A percentile compares a stretch with the other conserved stretches of the same genome.
Evolutionary conservation across 2,888 invertebrate species (phyloP).

Genomic region (Apeira syringaria): DNA sequence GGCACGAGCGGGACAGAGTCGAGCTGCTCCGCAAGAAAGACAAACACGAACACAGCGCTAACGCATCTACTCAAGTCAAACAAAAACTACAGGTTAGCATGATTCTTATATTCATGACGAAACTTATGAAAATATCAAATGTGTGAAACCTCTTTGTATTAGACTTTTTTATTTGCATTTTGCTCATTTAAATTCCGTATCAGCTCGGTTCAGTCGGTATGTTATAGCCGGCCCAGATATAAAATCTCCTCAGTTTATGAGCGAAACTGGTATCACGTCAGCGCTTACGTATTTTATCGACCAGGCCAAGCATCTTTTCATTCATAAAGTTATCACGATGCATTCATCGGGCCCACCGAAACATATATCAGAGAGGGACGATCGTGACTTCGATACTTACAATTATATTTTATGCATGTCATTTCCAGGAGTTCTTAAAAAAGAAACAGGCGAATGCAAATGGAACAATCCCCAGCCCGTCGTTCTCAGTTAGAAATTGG

Average conservation of each 20-base stretch:
- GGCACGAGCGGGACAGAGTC: constrained; percentile 91
- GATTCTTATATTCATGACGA: too few relatives aligned
- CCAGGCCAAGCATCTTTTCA: constrained; percentile 25
- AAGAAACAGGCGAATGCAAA: constrained; percentile 91
- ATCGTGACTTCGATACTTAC: background rate
- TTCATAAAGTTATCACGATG: constrained; percentile 22
- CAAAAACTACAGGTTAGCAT: constrained; percentile 96
- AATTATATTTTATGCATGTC: constrained; percentile 1
- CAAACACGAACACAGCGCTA: constrained; percentile 97
- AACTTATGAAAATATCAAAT: too few relatives aligned
- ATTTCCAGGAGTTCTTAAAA: constrained; percentile 88
- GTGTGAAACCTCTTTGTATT: too few relatives aligned
- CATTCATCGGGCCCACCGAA: background rate
- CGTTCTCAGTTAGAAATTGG: constrained; percentile 88
- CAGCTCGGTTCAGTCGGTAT: background rate
- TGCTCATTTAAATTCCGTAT: too few relatives aligned
- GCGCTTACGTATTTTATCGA: constrained; percentile 13
- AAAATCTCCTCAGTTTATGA: constrained; percentile 7
- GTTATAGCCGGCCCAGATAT: constrained; percentile 1
- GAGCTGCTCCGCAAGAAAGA: constrained; percentile 96
- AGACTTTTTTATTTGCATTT: too few relatives aligned
- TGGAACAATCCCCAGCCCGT: constrained; percentile 86
- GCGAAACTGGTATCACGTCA: constrained; percentile 12
- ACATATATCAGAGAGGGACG: constrained; percentile 1
- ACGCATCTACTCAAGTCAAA: constrained; percentile 98